Conservation (phyloP, 35 echinoderm and acorn worm species). For the Ptychodera flava region DNA sequence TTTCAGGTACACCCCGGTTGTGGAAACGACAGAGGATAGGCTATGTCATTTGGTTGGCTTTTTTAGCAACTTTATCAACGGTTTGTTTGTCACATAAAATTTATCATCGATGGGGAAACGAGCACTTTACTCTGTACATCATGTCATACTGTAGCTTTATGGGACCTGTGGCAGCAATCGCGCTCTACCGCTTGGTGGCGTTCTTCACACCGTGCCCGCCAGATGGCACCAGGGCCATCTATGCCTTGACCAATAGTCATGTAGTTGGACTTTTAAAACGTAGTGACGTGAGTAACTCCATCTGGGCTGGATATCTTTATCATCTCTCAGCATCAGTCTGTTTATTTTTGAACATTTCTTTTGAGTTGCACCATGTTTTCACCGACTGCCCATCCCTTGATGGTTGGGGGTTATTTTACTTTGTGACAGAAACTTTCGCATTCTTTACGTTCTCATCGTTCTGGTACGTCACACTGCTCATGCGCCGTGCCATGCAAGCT, state of each 20-base stretch:
- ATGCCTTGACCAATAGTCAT: background rate
- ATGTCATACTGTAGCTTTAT: background rate
- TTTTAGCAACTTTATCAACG: background rate
- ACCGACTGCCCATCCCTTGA: background rate
- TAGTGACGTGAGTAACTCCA: background rate
- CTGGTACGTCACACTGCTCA: background rate
- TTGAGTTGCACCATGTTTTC: background rate
- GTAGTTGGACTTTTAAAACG: background rate
- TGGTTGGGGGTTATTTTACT: background rate
- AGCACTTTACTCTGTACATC: background rate
- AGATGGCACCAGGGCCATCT: background rate
- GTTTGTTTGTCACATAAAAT: background rate
- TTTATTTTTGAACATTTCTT: background rate
- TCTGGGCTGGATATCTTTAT: background rate
- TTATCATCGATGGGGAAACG: background rate
- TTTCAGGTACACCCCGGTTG: no score
- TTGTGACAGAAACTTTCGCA: background rate
- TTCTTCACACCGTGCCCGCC: background rate
- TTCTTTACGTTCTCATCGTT: background rate
- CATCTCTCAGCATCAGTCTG: background rate
- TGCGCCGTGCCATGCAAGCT: background rate
- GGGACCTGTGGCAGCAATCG: background rate
- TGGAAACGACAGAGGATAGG: background rate
- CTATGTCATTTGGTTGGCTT: background rate
- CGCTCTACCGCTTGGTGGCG: background rate